phyloP scores from a whole-genome alignment of 2,797 vertebrate genomes.

The Phyllotis vaccarum region DNA sequence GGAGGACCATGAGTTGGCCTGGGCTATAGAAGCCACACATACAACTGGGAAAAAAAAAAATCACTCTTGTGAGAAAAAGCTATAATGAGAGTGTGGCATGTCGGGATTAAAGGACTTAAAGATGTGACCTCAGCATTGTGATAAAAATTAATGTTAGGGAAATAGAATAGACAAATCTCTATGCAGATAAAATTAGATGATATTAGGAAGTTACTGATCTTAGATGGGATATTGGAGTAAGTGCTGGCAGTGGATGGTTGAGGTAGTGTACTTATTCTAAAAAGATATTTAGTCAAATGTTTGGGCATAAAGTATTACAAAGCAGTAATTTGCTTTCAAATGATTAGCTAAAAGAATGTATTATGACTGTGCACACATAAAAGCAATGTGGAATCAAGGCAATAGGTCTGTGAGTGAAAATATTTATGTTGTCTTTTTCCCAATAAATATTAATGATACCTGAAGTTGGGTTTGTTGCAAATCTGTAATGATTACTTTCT shows the following conservation, averaged over 20 bases:
- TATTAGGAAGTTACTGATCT: neutral
- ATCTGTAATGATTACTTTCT: neutral
- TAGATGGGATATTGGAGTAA: neutral
- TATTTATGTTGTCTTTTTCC: neutral
- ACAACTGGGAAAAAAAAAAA: neutral
- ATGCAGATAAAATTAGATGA: neutral
- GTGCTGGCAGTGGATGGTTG: neutral
- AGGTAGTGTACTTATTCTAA: neutral
- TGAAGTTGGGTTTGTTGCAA: neutral
- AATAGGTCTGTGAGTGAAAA: neutral
- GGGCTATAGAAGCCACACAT: neutral
- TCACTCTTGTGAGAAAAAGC: neutral
- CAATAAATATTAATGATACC: neutral
- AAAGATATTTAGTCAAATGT: conserved; percentile 45
- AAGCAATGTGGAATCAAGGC: neutral
- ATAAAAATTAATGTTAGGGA: neutral
- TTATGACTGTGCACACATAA: neutral
- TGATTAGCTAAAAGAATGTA: neutral
- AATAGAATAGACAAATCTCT: neutral
- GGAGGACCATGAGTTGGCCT: neutral
- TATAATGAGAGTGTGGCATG: neutral
- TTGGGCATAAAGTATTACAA: neutral
- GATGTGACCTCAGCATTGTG: neutral
- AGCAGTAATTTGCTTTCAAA: neutral
- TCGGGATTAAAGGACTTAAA: neutral